These are phyloP conservation scores for Apotomis turbidana DNA, from an alignment of 2,888 invertebrate species.

Conservation along the genomic window DNA sequence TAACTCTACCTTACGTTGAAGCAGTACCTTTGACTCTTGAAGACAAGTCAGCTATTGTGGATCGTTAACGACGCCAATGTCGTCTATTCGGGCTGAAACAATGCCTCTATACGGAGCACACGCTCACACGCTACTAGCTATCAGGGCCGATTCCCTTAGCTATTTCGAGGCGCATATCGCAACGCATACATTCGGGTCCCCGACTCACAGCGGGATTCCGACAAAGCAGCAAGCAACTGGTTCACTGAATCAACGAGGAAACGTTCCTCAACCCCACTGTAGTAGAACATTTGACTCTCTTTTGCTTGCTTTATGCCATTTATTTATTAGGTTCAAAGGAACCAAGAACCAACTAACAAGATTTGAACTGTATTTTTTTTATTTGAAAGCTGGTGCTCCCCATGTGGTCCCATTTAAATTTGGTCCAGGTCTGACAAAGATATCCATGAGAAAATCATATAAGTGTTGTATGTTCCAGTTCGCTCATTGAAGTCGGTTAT, in stretches of 20 bases:
- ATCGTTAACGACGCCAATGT: conserved; percentile 1
- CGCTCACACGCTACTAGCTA: not conserved
- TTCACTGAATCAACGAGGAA: conserved; percentile 39
- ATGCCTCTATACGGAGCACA: conserved; percentile 31
- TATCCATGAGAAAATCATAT: too few species aligned
- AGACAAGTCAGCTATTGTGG: conserved; percentile 27
- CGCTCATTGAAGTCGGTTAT: too few species aligned
- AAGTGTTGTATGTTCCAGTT: too few species aligned
- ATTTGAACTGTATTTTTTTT: too few species aligned
- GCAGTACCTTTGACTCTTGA: conserved; percentile 25
- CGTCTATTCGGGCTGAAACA: conserved; percentile 32
- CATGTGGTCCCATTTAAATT: too few species aligned
- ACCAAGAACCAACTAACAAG: too few species aligned
- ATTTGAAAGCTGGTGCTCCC: too few species aligned
- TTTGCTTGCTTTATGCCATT: conserved; percentile 2
- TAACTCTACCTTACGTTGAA: conserved; percentile 38
- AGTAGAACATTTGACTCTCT: conserved; percentile 43
- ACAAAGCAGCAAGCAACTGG: conserved; percentile 33
- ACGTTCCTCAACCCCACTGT: conserved; percentile 41
- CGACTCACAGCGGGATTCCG: conserved; percentile 36
- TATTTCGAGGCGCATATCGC: conserved; percentile 18
- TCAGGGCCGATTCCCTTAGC: conserved; percentile 24
- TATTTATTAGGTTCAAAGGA: too few species aligned
- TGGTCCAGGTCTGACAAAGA: too few species aligned
- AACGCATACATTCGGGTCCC: conserved; percentile 24